Evolutionary conservation across 2,888 invertebrate species (phyloP), one percentile per base, ranked within the genome.

Genomic region (Anarsia innoxiella): DNA sequence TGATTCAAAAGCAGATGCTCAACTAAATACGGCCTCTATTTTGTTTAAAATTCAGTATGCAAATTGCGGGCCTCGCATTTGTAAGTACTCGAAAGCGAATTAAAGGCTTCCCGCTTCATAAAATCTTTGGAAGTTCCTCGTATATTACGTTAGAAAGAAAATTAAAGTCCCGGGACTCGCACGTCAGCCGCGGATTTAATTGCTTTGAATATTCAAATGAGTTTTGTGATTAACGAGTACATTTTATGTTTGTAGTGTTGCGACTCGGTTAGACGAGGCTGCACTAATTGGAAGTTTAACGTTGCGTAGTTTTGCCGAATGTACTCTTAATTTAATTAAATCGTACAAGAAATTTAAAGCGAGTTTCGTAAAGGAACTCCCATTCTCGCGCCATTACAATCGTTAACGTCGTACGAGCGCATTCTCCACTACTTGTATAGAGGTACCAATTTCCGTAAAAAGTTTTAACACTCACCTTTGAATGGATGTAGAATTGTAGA

Each of bases 31-130:
- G 37, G 54, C 53, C 56, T 63, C 56, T 68, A 67, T 75, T 74
- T 72, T 65, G 59, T 66, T 71, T 67, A 63, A 63, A 74, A 74
- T 73, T 74, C 73, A 68, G 61, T 67, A 73, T 75, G 73, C 68
- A 72, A 74, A 75, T 72, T 64, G 61, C 58, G 54, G 58, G 59
- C 56, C 65, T 62, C 60, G 65, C 60, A 61, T 67, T 70, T 62
- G 59, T 66, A 62, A 65, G 66, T 66, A 62, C 56, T 62, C 49
- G 45, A 56, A 64, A 59, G 56, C 56, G 57, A 71, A 69, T 67
- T 65, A 69, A 64, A 69, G 55, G 53, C 53, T 56, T 56, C 46
- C 51, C 55, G 56, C 57, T 61, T 66, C 59, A 68, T 68, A 56
- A 67, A 67, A 64, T 66, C 64, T 61, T 59, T 53, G 44, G 40